Base-by-base conservation (phyloP, 2,888 invertebrate genomes). In the Pterobdella sp. region DNA sequence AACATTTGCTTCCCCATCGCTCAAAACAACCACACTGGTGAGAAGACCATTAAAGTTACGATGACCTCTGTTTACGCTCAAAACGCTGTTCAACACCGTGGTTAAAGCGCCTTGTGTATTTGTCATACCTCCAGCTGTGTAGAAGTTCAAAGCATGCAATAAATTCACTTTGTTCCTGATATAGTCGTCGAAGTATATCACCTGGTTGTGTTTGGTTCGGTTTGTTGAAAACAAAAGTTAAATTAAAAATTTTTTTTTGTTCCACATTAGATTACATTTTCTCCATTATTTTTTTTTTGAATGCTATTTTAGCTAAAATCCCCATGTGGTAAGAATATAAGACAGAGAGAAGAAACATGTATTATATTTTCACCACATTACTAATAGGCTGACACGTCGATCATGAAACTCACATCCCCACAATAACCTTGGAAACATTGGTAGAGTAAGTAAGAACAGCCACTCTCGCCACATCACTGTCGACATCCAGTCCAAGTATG, bases 391-490 rank as follows among this genome's bases (percentile, higher is more conserved):
- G 52, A 49, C 14, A 49, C 52, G 29, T 14, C 2, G 34, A 26
- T 26, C n/a, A n/a, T n/a, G n/a, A n/a, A n/a, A n/a, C n/a, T n/a
- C n/a, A n/a, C n/a, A n/a, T n/a, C n/a, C n/a, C n/a, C n/a, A n/a
- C n/a, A n/a, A n/a, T n/a, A 66, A 81, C 80, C 1, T 80, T 78
- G 37, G 79, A 79, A 26, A 82, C 80, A 1, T 78, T 77, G 22
- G 82, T 82, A 42, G 83, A 80, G 78, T 79, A 84, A 72, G 82
- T 82, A 2, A 84, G 78, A 32, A 84, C 77, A 29, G 80, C 82
- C 35, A 84, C 78, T 31, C 81, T 80, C 26, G 81, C 81, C 37
- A 78, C 78, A 35, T 79, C 79, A 34, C 77, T 76, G 34, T 80
- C 81, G 29, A 84, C 79, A 72, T 82, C 80, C 60, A 84, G 79